Base-by-base conservation (phyloP, 1,140 invertebrate genomes). In the Drosophila tropicalis region DNA sequence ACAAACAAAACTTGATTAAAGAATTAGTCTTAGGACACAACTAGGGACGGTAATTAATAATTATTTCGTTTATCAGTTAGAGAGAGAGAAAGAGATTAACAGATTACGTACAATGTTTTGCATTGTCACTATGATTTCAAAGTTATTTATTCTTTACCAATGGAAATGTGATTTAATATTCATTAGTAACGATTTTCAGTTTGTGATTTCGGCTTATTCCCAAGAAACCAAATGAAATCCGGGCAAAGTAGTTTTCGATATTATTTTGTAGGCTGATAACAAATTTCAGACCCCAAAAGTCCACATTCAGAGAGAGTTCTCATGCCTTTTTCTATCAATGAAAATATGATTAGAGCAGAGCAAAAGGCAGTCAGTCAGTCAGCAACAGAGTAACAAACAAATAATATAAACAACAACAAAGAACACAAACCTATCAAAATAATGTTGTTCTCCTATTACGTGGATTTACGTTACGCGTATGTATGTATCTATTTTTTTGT, bases 391-490 rank as follows among this genome's bases (percentile, higher is more conserved):
- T 1, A 36, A 36, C 7, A 36, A 9, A 36, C 34, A 36, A 36
- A 7, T n/a, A n/a, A n/a, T n/a, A n/a, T n/a, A 17, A 15, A 47
- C 44, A 47, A 47, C 9, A 47, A 3, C 10, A 22, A 6, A 47
- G 1, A 6, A 81, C 70, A 63, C 25, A 9, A 34, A 73, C 61
- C 56, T 25, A 34, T 5, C 32, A 9, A 1, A 25, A 74, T 81
- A 67, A 56, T 68, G 34, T 63, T 72, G 54, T 77, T 75, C 66
- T 73, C 44, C 54, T 76, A 76, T 78, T 71, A 71, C 60, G 67
- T 74, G 44, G n/a, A n/a, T n/a, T 84, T 84, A 84, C 82, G 74
- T 86, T 85, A 78, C 69, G 71, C 70, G 69, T 58, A 44, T 1
- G 1, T 22, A 22, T n/a, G 22, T 25, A 25, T 25, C 22, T 29